A percentile compares a stretch with the other conserved stretches of the same genome.
phyloP scores from a whole-genome alignment of 2,797 vertebrate species.

The Chaunax sp. region DNA sequence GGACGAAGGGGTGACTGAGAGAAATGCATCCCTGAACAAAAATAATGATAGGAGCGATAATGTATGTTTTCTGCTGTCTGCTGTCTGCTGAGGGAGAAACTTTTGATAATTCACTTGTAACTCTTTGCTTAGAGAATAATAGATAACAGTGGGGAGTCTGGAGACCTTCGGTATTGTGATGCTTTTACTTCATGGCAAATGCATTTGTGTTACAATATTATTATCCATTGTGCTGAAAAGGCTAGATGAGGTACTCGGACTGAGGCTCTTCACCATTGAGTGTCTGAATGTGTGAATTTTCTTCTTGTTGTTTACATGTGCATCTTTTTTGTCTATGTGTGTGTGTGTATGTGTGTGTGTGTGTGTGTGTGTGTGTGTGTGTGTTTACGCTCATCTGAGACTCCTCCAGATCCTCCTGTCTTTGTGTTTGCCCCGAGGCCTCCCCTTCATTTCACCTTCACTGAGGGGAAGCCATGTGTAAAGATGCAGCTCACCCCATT shows the following conservation, averaged over 20 bases:
- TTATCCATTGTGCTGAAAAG: constrained; percentile 50
- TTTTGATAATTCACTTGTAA: constrained; percentile 36
- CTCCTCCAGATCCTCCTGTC: constrained; percentile 59
- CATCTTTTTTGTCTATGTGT: neutral
- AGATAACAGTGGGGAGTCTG: constrained; percentile 22
- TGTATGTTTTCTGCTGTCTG: constrained; percentile 30
- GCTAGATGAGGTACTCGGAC: neutral
- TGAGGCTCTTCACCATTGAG: neutral
- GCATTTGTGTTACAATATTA: too few relatives aligned
- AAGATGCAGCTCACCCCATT: constrained; percentile 57
- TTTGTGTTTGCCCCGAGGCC: constrained; percentile 72
- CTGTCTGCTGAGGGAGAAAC: neutral
- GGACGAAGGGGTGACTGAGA: constrained; percentile 28
- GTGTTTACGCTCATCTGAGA: constrained; percentile 56
- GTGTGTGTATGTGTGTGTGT: neutral
- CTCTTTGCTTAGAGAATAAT: constrained; percentile 19
- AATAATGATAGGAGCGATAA: constrained; percentile 45
- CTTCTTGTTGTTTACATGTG: constrained; percentile 34
- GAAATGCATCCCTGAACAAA: constrained; percentile 49
- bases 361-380: constrained; percentile 21
- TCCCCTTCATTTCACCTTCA: constrained; percentile 70
- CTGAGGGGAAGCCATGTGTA: constrained; percentile 73
- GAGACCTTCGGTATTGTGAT: neutral
- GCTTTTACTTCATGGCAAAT: neutral
- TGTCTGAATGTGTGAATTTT: neutral